Percentiles rank a stretch among this genome's conserved stretches.
phyloP scores from a whole-genome alignment of 2,113 vertebrate genomes.

The Sterrhoptilus dennistouni region DNA sequence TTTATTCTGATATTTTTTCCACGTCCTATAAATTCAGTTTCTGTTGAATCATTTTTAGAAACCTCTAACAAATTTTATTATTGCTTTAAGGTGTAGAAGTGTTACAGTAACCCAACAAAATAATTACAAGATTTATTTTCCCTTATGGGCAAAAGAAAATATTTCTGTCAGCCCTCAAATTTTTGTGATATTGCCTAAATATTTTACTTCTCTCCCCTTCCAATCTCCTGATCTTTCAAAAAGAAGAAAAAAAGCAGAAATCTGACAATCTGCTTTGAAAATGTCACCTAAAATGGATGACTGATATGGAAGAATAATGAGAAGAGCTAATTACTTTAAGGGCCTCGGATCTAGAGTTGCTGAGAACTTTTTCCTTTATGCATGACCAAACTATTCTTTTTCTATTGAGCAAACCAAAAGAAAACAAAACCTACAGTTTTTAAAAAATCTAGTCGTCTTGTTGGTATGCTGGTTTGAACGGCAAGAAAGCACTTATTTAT shows the following conservation, averaged over 20 bases:
- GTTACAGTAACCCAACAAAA: background rate
- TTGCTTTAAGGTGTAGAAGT: background rate
- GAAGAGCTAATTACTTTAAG: background rate
- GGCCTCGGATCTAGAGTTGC: background rate
- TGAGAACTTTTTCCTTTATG: background rate
- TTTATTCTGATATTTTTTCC: background rate
- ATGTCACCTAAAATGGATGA: background rate
- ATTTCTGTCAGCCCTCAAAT: background rate
- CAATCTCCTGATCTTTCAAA: background rate
- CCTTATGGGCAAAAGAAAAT: background rate
- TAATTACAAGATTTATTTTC: background rate
- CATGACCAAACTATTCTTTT: background rate
- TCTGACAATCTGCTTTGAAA: background rate
- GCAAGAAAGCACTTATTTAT: background rate
- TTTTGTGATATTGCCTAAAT: background rate
- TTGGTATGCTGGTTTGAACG: background rate
- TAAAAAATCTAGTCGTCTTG: background rate
- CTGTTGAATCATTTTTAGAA: background rate
- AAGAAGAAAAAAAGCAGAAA: background rate
- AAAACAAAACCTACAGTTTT: background rate
- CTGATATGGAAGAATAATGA: background rate
- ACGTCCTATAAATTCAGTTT: background rate
- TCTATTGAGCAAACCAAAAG: background rate
- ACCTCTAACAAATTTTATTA: background rate
- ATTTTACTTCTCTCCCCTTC: background rate